Evolutionary conservation across 2,113 vertebrate species (phyloP).

Genomic region (Caracal caracal): DNA sequence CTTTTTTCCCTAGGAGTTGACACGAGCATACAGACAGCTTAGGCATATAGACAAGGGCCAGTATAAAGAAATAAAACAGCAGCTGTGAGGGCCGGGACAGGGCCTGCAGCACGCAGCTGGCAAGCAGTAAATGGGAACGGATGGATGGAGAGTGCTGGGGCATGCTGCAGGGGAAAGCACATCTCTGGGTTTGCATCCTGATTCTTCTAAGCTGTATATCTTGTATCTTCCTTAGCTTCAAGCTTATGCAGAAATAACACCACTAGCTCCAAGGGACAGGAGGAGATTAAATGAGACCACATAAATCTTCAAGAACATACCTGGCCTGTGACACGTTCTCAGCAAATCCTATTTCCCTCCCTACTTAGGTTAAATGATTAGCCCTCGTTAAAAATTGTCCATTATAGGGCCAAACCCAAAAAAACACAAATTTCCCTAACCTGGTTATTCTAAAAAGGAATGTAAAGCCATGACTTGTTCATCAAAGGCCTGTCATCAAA

Average conservation of each 20-base stretch:
- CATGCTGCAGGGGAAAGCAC: background rate
- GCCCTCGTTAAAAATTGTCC: background rate
- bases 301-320: background rate
- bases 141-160: background rate
- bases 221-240: background rate
- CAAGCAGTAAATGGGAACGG: background rate
- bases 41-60: background rate
- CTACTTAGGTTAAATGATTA: constrained; percentile 21
- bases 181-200: background rate
- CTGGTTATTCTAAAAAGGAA: constrained; percentile 16
- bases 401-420: constrained; percentile 27
- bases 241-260: background rate
- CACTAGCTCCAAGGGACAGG: background rate
- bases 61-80: background rate
- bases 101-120: background rate
- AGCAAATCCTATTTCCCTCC: background rate
- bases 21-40: background rate
- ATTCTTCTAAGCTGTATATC: background rate
- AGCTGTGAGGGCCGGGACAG: background rate
- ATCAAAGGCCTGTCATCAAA: background rate
- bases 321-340: background rate
- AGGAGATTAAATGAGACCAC: constrained; percentile 24
- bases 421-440: constrained; percentile 24
- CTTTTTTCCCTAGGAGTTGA: constrained; percentile 11
- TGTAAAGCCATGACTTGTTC: background rate